phyloP scores from a whole-genome alignment of 2,888 invertebrate genomes.

The Drosophila mimetica region DNA sequence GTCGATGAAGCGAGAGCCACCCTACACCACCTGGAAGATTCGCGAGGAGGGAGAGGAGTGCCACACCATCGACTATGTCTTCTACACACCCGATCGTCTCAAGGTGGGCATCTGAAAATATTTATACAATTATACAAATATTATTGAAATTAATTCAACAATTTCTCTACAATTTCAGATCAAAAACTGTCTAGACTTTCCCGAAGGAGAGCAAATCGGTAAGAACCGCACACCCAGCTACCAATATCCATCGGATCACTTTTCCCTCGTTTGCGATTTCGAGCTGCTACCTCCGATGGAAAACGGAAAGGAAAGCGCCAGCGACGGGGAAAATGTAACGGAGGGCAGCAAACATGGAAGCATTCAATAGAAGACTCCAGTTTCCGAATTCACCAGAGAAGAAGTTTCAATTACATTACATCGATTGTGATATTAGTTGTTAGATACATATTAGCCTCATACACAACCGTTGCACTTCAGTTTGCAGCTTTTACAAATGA shows the following conservation, averaged over 20 bases:
- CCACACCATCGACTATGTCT: constrained; percentile 91
- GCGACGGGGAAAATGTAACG: constrained; percentile 22
- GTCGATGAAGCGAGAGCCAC: constrained; percentile 86
- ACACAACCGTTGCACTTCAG: constrained; percentile 52
- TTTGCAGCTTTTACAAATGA: constrained; percentile 50
- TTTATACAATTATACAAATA: too few species aligned
- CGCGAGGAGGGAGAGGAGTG: constrained; percentile 89
- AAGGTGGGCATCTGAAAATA: constrained; percentile 85
- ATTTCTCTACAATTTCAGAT: constrained; percentile 62
- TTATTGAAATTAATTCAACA: not conserved
- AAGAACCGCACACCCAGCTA: constrained; percentile 88
- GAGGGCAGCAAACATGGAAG: constrained; percentile 41
- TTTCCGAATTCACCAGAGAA: constrained; percentile 21
- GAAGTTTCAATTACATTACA: constrained; percentile 70
- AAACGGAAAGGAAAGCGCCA: constrained; percentile 17
- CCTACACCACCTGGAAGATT: constrained; percentile 91
- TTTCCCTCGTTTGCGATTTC: constrained; percentile 89
- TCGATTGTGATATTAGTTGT: constrained; percentile 83
- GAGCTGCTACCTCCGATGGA: constrained; percentile 66
- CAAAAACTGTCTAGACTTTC: constrained; percentile 85
- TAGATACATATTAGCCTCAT: constrained; percentile 80
- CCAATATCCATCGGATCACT: constrained; percentile 91
- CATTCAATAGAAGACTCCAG: constrained; percentile 50
- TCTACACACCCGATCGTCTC: constrained; percentile 87
- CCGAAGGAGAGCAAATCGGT: constrained; percentile 88